Percentiles rank a stretch among this genome's conserved stretches.
These are phyloP conservation scores for Aspidapion aeneum DNA, from an alignment of 2,888 invertebrate species.

Conservation along the genomic window DNA sequence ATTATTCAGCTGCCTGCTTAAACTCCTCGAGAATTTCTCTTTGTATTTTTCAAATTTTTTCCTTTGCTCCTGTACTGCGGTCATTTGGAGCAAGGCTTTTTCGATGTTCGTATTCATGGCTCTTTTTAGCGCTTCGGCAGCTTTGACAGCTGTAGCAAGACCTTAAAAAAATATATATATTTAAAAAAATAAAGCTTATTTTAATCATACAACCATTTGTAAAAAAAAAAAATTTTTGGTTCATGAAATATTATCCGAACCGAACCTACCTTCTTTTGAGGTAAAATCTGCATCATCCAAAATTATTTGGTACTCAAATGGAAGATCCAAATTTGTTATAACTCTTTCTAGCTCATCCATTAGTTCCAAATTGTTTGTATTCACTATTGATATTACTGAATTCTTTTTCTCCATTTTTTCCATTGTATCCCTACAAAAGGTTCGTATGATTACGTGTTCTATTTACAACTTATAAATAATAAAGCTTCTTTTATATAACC, in stretches of 20 bases:
- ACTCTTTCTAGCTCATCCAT: slow-evolving; percentile 75
- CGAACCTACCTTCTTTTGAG: slow-evolving; percentile 49
- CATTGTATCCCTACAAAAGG: slow-evolving; percentile 63
- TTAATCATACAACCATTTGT: no score
- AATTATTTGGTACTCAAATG: slow-evolving; percentile 61
- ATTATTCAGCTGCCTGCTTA: slow-evolving; percentile 90
- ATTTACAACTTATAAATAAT: no score
- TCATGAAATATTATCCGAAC: no score
- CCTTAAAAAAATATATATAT: slow-evolving; percentile 41
- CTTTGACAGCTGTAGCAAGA: slow-evolving; percentile 60
- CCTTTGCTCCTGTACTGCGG: slow-evolving; percentile 78
- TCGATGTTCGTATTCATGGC: slow-evolving; percentile 70
- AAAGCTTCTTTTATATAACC: no score
- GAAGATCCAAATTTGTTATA: slow-evolving; percentile 71
- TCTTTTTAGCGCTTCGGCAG: slow-evolving; percentile 69
- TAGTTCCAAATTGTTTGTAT: slow-evolving; percentile 78
- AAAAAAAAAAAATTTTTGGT: no score
- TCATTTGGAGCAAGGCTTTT: slow-evolving; percentile 60
- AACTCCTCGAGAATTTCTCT: slow-evolving; percentile 74
- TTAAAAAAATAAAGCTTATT: background rate
- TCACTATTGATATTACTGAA: slow-evolving; percentile 79
- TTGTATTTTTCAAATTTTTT: slow-evolving; percentile 74
- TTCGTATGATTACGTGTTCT: no score
- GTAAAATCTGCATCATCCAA: slow-evolving; percentile 72
- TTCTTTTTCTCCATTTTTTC: slow-evolving; percentile 91